A percentile compares a stretch with the other conserved stretches of the same genome.
These are phyloP conservation scores for Nematolebias whitei DNA, from an alignment of 2,113 vertebrate genomes.

Conservation along the genomic window DNA sequence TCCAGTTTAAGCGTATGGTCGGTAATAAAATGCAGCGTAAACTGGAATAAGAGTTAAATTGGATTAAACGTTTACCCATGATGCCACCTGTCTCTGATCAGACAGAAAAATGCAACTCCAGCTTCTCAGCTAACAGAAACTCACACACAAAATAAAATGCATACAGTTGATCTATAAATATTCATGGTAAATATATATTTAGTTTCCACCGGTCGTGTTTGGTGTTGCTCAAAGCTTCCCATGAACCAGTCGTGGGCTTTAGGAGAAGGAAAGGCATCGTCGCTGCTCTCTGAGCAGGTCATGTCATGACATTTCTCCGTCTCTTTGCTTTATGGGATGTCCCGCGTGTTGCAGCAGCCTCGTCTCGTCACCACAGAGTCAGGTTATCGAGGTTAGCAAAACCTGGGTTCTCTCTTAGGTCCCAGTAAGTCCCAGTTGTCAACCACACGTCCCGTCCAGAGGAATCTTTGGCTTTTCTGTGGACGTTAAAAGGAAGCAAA, in stretches of 20 bases:
- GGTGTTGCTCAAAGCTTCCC: conserved; percentile 12
- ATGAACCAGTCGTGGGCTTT: conserved; percentile 66
- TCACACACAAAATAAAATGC: not conserved
- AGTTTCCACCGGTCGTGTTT: not conserved
- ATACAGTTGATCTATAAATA: conserved; percentile 22
- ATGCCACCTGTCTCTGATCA: conserved; percentile 2
- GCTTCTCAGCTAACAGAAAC: no score
- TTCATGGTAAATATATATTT: conserved; percentile 13
- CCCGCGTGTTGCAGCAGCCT: not conserved
- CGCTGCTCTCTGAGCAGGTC: conserved; percentile 57
- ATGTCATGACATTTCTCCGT: conserved; percentile 39
- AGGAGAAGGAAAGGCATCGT: conserved; percentile 50
- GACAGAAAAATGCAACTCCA: not conserved
- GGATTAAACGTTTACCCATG: not conserved
- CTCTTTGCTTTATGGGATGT: not conserved
- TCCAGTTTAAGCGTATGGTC: not conserved
- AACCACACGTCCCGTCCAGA: conserved; percentile 89
- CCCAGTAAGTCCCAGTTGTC: conserved; percentile 89
- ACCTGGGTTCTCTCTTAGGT: conserved; percentile 85
- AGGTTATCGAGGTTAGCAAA: conserved; percentile 83
- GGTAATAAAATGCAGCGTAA: not conserved
- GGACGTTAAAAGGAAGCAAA: not conserved
- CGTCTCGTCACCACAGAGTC: conserved; percentile 81
- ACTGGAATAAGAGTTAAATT: not conserved
- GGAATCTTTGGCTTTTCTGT: conserved; percentile 82